Percentiles rank a stretch among this genome's conserved stretches.
phyloP scores from a whole-genome alignment of 2,888 invertebrate genomes.

The Stenichneumon culpator region DNA sequence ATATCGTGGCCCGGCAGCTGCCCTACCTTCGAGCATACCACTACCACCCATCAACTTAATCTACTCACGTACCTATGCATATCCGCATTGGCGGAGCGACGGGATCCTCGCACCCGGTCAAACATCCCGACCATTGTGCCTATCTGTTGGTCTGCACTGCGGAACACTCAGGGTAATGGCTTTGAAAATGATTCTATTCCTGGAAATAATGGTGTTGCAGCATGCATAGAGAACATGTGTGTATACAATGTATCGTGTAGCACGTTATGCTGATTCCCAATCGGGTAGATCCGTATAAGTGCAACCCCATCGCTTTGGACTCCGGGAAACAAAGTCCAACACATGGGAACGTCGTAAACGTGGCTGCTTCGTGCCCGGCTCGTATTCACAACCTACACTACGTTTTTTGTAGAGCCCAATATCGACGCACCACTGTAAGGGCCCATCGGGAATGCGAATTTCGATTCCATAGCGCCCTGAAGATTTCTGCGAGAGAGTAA shows the following conservation, averaged over 20 bases:
- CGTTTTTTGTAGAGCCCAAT: neutral
- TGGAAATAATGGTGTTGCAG: slow-evolving; percentile 72
- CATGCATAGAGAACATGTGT: slow-evolving; percentile 40
- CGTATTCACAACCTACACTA: neutral
- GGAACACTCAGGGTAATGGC: slow-evolving; percentile 75
- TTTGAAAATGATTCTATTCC: slow-evolving; percentile 79
- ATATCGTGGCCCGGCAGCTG: slow-evolving; percentile 78
- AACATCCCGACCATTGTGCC: slow-evolving; percentile 78
- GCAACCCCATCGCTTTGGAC: slow-evolving; percentile 10
- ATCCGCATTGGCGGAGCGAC: slow-evolving; percentile 61
- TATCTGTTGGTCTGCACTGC: slow-evolving; percentile 77
- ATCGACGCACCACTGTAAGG: neutral
- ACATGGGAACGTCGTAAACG: neutral
- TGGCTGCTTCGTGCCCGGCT: neutral
- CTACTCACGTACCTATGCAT: slow-evolving; percentile 75
- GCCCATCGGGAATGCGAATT: neutral
- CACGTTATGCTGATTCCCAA: slow-evolving; percentile 28
- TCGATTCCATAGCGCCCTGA: neutral
- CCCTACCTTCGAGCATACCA: slow-evolving; percentile 64
- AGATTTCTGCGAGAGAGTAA: too few relatives aligned
- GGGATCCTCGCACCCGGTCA: slow-evolving; percentile 65
- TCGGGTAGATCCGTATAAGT: slow-evolving; percentile 29
- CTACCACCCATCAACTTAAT: slow-evolving; percentile 77
- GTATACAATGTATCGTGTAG: slow-evolving; percentile 24
- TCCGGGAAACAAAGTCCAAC: slow-evolving; percentile 5